phyloP scores from a whole-genome alignment of 2,113 vertebrate species.

The Arizona elegans region DNA sequence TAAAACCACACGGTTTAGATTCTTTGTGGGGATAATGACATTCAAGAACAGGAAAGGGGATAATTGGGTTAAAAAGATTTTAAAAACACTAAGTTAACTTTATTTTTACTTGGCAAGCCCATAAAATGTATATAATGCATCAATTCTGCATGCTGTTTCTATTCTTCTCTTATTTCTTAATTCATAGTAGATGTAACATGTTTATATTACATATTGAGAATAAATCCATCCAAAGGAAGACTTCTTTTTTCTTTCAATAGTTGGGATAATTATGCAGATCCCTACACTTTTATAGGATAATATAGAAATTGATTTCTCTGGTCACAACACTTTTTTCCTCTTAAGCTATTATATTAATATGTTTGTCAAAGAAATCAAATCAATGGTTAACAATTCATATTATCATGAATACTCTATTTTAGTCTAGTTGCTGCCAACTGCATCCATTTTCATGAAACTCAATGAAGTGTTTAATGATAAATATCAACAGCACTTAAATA shows the following conservation, averaged over 20 bases:
- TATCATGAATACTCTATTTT: neutral
- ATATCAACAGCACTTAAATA: neutral
- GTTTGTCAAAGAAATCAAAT: neutral
- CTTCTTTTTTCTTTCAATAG: neutral
- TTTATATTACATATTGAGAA: neutral
- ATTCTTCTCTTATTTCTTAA: neutral
- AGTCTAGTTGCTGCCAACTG: neutral
- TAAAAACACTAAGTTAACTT: neutral
- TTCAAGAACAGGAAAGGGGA: neutral
- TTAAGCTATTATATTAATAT: neutral
- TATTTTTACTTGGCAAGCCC: neutral
- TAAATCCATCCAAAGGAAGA: neutral
- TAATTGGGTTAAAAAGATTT: neutral
- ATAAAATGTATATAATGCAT: neutral
- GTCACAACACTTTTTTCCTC: neutral
- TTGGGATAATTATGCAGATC: neutral
- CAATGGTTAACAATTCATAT: neutral
- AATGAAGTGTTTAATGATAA: neutral
- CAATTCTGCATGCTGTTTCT: neutral
- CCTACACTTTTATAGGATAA: neutral
- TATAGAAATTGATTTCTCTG: neutral
- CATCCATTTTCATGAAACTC: neutral
- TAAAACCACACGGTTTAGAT: neutral
- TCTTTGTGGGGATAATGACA: neutral
- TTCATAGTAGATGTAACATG: neutral